Percentiles rank a stretch among this genome's conserved stretches.
Conservation (phyloP, 2,113 vertebrate species). For the Alethe diademata region DNA sequence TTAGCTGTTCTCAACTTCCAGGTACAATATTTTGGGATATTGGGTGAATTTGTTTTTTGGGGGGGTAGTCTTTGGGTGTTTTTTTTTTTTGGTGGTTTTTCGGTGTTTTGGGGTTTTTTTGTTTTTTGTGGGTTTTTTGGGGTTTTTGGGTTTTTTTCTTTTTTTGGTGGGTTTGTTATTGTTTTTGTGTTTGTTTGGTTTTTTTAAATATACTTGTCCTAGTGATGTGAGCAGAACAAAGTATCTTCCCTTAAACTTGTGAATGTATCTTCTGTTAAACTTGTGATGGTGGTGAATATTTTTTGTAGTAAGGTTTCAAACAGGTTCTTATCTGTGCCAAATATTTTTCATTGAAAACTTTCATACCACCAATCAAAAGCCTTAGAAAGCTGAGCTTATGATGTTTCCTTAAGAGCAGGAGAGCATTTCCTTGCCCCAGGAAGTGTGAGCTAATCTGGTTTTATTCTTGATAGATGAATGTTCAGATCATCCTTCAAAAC, state of each 20-base stretch:
- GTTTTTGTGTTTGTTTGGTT: not conserved
- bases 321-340: not conserved
- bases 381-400: not conserved
- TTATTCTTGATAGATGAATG: not conserved
- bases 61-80: not conserved
- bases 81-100: not conserved
- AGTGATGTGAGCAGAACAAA: not conserved
- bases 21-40: not conserved
- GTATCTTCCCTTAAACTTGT: not conserved
- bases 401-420: not conserved
- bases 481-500: not conserved
- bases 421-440: not conserved
- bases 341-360: not conserved
- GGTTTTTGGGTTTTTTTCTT: not conserved
- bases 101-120: not conserved
- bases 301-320: not conserved
- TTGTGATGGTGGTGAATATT: not conserved
- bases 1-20: not conserved
- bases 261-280: not conserved
- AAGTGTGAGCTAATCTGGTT: not conserved
- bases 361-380: not conserved
- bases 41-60: rapidly evolving
- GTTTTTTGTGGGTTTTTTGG: too few species aligned
- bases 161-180: too few species aligned
- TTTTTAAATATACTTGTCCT: not conserved